Base-by-base conservation (phyloP, 1,140 invertebrate species). In the Drosophila lowei region DNA sequence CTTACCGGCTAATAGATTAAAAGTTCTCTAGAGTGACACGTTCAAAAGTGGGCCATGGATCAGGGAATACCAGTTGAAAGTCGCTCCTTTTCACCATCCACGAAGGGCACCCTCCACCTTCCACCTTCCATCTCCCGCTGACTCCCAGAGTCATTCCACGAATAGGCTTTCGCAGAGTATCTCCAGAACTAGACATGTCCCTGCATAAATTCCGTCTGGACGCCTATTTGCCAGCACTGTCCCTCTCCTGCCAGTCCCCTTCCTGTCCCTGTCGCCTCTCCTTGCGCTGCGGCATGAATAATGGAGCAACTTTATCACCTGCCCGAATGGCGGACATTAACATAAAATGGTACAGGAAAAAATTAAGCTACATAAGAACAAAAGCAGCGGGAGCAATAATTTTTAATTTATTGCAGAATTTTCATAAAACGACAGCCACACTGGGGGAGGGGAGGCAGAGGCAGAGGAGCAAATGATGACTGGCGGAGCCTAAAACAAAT, bases 361-460 rank as follows among this genome's bases (percentile, higher is more conserved):
- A 73, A 85, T 85, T 73, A 79, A 80, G 77, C 77, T 54, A 75
- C 57, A 61, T 72, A 67, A 77, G 60, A 74, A 73, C 55, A 77
- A 61, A 79, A 77, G 72, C 75, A 70, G 79, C 68, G 67, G 72
- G 68, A 63, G 81, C 83, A 88, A 85, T 85, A 81, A 88, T 86
- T 86, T 83, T 83, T 88, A 86, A 88, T 88, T 86, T 88, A 88
- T 88, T 86, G 78, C 74, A 70, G 78, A 81, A 83, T 78, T 88
- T 88, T 88, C 65, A 83, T 88, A 88, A 85, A 75, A 85, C 71
- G 64, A 85, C 68, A 77, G 53, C 28, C 42, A 56, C 54, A 60
- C 46, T 52, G 30, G 30, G 30, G 25, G 23, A 15, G 30, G 30
- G 8, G 6, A 13, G 28, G 21, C 23, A 23, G 23, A 0, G 8